phyloP scores from a whole-genome alignment of 2,797 vertebrate genomes.

The Lates japonicus region DNA sequence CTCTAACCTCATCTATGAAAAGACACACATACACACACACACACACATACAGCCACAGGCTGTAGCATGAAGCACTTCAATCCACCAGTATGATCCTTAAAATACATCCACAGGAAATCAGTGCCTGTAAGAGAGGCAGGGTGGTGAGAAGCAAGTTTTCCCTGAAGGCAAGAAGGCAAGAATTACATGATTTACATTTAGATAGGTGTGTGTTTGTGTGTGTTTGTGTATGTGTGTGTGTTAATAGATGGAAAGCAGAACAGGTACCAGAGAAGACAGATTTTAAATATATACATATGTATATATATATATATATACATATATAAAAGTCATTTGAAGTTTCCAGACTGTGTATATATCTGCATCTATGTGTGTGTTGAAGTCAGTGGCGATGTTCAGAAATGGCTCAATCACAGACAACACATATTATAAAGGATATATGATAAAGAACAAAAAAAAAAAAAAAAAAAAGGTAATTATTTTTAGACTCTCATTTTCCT shows the following conservation, averaged over 20 bases:
- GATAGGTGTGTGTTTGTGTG: conserved; percentile 63
- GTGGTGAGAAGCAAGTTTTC: conserved; percentile 53
- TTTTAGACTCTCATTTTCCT: conserved; percentile 17
- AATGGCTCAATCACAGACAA: conserved; percentile 20
- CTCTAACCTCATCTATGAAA: conserved; percentile 53
- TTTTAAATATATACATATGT: too few species aligned
- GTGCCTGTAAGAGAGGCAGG: neutral
- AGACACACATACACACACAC: conserved; percentile 6
- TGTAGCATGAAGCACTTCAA: too few species aligned
- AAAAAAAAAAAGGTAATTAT: neutral
- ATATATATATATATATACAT: too few species aligned
- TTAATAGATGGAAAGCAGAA: conserved; percentile 34
- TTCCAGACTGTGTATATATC: conserved; percentile 30
- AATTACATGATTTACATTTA: conserved; percentile 80
- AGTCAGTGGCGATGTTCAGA: conserved; percentile 1
- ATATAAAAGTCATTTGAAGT: conserved; percentile 44
- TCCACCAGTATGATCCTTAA: too few species aligned
- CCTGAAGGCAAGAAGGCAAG: conserved; percentile 58
- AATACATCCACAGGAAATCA: too few species aligned
- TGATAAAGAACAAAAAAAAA: too few species aligned
- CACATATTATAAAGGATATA: conserved; percentile 9
- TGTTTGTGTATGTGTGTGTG: conserved; percentile 29
- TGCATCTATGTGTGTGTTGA: neutral
- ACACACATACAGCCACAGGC: conserved; percentile 4
- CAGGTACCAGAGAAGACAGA: conserved; percentile 2